Evolutionary conservation across 30 jellyfish, hydroid and myxozoan genomes (phyloP).

Genomic region (Cassiopea xamachana): DNA sequence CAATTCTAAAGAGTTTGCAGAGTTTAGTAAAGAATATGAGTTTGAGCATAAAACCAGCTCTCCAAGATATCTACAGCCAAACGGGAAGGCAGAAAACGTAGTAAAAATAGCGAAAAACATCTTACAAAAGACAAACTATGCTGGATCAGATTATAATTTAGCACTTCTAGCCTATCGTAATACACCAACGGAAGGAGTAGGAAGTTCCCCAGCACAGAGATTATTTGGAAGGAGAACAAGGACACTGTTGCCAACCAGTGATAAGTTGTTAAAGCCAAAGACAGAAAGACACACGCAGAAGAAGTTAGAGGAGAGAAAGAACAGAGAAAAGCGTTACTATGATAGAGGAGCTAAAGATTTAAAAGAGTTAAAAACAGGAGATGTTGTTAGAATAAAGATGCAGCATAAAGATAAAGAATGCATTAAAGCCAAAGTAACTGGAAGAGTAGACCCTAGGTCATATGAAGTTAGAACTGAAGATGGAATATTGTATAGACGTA

Average conservation of each 20-base stretch:
- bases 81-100: constrained; percentile 51
- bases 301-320: constrained; percentile 21
- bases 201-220: constrained; percentile 58
- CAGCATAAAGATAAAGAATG: constrained; percentile 20
- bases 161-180: constrained; percentile 48
- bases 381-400: constrained; percentile 24
- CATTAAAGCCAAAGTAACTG: constrained; percentile 37
- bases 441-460: constrained; percentile 25
- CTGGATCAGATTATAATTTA: constrained; percentile 43
- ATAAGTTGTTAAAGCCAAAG: constrained; percentile 33
- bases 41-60: constrained; percentile 45
- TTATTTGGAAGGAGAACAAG: constrained; percentile 54
- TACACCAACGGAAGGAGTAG: constrained; percentile 51
- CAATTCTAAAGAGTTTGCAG: constrained; percentile 32
- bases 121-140: constrained; percentile 26
- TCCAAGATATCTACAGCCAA: constrained; percentile 48
- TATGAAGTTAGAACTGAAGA: constrained; percentile 21
- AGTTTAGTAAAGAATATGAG: constrained; percentile 42
- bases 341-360: constrained; percentile 28
- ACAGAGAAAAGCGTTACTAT: constrained; percentile 27
- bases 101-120: constrained; percentile 31
- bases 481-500: constrained; percentile 24
- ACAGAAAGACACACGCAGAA: constrained; percentile 30
- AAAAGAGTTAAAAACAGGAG: constrained; percentile 34
- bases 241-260: constrained; percentile 64